phyloP scores from a whole-genome alignment of 2,888 invertebrate species.

The Drosophila falleni region DNA sequence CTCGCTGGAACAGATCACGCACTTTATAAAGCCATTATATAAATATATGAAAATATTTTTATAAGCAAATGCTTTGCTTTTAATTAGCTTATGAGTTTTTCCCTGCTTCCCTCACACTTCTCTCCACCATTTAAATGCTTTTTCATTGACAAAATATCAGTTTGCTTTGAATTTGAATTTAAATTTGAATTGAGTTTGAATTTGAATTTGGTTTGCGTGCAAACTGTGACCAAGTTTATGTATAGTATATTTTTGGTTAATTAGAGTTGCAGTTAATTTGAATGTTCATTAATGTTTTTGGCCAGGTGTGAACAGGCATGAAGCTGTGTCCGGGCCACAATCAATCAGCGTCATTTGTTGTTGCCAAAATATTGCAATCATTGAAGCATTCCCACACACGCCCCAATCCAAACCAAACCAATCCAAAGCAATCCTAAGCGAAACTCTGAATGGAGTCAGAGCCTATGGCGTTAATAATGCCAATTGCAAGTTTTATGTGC shows the following conservation, averaged over 20 bases:
- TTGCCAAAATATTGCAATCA: conserved; percentile 59
- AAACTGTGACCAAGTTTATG: conserved; percentile 19
- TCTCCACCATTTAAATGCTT: conserved; percentile 29
- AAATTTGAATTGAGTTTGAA: conserved; percentile 4
- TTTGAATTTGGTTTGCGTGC: conserved; percentile 42
- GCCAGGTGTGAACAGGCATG: conserved; percentile 74
- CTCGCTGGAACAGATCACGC: conserved; percentile 63
- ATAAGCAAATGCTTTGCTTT: conserved; percentile 67
- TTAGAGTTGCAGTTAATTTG: conserved; percentile 74
- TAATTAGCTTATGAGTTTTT: conserved; percentile 64
- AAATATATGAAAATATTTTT: conserved; percentile 32
- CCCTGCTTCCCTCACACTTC: background rate
- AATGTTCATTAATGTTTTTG: conserved; percentile 69
- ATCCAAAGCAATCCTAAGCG: conserved; percentile 5
- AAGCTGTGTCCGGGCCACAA: conserved; percentile 37
- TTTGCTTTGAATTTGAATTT: conserved; percentile 10
- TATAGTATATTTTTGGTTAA: conserved; percentile 60
- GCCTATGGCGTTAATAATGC: conserved; percentile 79
- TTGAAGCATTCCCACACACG: conserved; percentile 67
- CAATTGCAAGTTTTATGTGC: conserved; percentile 71
- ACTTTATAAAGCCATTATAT: conserved; percentile 75
- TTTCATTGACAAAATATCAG: conserved; percentile 51
- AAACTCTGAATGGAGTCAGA: conserved; percentile 45
- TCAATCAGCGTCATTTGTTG: conserved; percentile 72
- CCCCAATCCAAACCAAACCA: conserved; percentile 36